phyloP scores from a whole-genome alignment of 1,140 invertebrate genomes.

The Neodiprion virginianus region DNA sequence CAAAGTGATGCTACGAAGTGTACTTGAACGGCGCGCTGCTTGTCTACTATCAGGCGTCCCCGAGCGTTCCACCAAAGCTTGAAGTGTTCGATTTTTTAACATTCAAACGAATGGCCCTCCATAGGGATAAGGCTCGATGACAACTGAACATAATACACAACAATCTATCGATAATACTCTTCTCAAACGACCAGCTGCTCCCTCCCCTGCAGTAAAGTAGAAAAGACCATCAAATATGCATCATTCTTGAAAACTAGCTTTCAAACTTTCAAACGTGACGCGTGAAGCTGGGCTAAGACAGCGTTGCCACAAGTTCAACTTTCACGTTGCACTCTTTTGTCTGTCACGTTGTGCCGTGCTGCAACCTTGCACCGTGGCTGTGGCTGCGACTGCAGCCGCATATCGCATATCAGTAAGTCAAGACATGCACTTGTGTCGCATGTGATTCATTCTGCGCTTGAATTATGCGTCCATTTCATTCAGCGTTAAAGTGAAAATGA shows the following conservation, averaged over 20 bases:
- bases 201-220: slow-evolving; percentile 28
- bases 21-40: too few relatives aligned
- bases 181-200: slow-evolving; percentile 1
- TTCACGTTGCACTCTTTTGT: background rate
- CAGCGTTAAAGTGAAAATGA: too few relatives aligned
- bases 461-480: too few relatives aligned
- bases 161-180: slow-evolving; percentile 30
- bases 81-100: background rate
- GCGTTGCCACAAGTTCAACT: slow-evolving; percentile 22
- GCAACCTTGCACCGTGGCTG: background rate
- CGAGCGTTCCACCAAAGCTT: too few relatives aligned
- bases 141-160: slow-evolving; percentile 7
- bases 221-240: slow-evolving; percentile 37
- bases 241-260: slow-evolving; percentile 31
- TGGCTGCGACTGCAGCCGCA: too few relatives aligned
- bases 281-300: slow-evolving; percentile 14
- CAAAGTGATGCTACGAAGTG: too few relatives aligned
- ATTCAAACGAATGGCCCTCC: background rate
- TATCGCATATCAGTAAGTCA: too few relatives aligned
- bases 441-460: too few relatives aligned
- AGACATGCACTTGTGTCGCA: too few relatives aligned
- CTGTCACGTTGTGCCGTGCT: background rate
- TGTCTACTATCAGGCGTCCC: too few relatives aligned
- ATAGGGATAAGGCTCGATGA: background rate
- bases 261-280: slow-evolving; percentile 30